Evolutionary conservation across 2,888 invertebrate genomes (phyloP).

Genomic region (Amphimallon solstitiale): DNA sequence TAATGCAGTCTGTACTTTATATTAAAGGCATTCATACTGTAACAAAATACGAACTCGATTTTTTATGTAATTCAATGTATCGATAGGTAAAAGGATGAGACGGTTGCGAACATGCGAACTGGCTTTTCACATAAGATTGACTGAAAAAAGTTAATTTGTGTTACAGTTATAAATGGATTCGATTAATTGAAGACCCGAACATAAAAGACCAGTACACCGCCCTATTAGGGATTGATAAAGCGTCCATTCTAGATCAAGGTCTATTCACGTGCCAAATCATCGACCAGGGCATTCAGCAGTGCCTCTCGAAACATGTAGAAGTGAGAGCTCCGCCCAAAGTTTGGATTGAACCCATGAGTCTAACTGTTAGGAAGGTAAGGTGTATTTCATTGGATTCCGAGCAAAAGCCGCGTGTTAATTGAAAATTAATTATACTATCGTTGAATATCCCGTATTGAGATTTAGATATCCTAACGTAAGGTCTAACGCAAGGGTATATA

Average conservation of each 20-base stretch:
- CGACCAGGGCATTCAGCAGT: conserved; percentile 74
- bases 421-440: conserved; percentile 11
- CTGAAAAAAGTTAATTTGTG: conserved; percentile 25
- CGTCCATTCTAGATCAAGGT: conserved; percentile 77
- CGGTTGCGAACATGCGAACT: too few relatives aligned
- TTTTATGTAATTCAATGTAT: too few relatives aligned
- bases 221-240: conserved; percentile 76
- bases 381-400: neutral
- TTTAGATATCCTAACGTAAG: too few relatives aligned
- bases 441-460: too few relatives aligned
- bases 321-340: conserved; percentile 74
- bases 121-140: too few relatives aligned
- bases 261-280: conserved; percentile 80
- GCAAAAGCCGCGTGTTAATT: conserved; percentile 13
- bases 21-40: too few relatives aligned
- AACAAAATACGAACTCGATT: too few relatives aligned
- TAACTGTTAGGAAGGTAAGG: conserved; percentile 76
- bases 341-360: conserved; percentile 74
- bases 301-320: conserved; percentile 71
- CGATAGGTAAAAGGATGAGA: too few relatives aligned
- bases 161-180: conserved; percentile 75
- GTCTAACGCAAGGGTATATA: too few relatives aligned
- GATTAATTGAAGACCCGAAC: conserved; percentile 63
- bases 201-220: conserved; percentile 73
- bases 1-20: too few relatives aligned